These are phyloP conservation scores for Coptodon rendalli DNA, from an alignment of 2,113 vertebrate species.

Conservation along the genomic window DNA sequence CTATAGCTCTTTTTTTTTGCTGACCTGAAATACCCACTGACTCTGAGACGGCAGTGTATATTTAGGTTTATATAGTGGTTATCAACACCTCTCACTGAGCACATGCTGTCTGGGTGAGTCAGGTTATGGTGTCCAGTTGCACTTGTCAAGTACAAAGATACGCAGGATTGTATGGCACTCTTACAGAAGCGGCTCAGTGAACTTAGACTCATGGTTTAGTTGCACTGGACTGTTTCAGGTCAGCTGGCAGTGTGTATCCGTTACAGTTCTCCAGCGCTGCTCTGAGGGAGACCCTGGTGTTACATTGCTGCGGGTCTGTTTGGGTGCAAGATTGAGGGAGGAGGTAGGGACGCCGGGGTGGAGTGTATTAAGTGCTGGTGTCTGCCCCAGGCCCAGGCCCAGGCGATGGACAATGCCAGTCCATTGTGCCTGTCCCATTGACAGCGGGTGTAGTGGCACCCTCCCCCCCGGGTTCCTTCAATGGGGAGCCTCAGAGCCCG, in stretches of 20 bases:
- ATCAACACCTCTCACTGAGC: conserved; percentile 49
- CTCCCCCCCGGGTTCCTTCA: conserved; percentile 61
- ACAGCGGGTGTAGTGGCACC: conserved; percentile 60
- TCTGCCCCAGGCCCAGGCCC: conserved; percentile 52
- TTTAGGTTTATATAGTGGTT: conserved; percentile 52
- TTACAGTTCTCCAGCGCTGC: conserved; percentile 26
- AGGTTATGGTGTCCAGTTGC: conserved; percentile 47
- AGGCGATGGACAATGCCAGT: conserved; percentile 55
- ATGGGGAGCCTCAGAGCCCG: conserved; percentile 61
- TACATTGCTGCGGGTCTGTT: conserved; percentile 50
- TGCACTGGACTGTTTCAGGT: conserved; percentile 43
- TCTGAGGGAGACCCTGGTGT: conserved; percentile 51
- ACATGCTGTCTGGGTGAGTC: conserved; percentile 43
- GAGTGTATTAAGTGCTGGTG: conserved; percentile 57
- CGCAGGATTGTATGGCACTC: conserved; percentile 37
- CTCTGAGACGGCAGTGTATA: conserved; percentile 14
- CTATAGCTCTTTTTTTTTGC: background rate
- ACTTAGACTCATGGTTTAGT: conserved; percentile 38
- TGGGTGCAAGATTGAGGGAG: conserved; percentile 29
- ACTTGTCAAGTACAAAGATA: conserved; percentile 35
- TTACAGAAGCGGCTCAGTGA: background rate
- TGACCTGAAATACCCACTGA: conserved; percentile 34
- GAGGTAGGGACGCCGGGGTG: conserved; percentile 4
- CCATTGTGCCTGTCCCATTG: conserved; percentile 58
- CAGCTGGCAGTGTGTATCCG: conserved; percentile 33